Base-by-base conservation (phyloP, 2,797 vertebrate species). In the Myripristis murdjan region DNA sequence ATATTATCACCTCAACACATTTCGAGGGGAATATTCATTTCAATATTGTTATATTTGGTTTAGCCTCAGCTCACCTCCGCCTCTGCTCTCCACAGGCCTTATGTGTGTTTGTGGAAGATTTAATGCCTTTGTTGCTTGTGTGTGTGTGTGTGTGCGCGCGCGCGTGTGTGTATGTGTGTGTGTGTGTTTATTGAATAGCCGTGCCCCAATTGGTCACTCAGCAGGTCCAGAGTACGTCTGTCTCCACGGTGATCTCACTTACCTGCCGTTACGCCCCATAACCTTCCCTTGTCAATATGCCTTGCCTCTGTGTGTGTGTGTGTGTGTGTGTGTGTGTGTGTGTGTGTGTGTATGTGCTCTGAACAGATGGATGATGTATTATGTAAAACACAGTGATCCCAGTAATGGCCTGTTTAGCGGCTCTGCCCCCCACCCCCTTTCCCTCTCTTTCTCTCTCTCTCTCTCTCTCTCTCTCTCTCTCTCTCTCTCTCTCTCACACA, bases 351-450 rank as follows among this genome's bases (percentile, higher is more conserved):
- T 71, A 75, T 66, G 51, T 66, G 65, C 79, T 44, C 86, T 84
- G 91, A 89, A 91, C 94, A 93, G 93, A 94, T 94, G 92, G 93
- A 89, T 89, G 85, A 93, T 93, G 87, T 89, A 93, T 94, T 93
- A 94, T 94, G 92, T 92, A 94, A 94, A 92, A 91, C 88, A 93
- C 90, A 93, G 89, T 92, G 82, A 92, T 94, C 91, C 89, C 77
- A 81, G 90, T 93, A 90, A 92, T 92, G 90, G 89, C 86, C 90
- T 90, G 87, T 92, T 93, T 92, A 92, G 87, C 90, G 77, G 79
- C 55, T 58, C 46, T 23, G 54, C 60, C 70, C 33, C 71, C 54
- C 60, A 72, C 11, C 37, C 15, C 43, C 52, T 70, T 33, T 47
- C 6, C 64, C 16, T n/a, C n/a, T n/a, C n/a, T n/a, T n/a, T n/a